Conservation (phyloP, 2,797 vertebrate species). For the Moxostoma hubbsi region DNA sequence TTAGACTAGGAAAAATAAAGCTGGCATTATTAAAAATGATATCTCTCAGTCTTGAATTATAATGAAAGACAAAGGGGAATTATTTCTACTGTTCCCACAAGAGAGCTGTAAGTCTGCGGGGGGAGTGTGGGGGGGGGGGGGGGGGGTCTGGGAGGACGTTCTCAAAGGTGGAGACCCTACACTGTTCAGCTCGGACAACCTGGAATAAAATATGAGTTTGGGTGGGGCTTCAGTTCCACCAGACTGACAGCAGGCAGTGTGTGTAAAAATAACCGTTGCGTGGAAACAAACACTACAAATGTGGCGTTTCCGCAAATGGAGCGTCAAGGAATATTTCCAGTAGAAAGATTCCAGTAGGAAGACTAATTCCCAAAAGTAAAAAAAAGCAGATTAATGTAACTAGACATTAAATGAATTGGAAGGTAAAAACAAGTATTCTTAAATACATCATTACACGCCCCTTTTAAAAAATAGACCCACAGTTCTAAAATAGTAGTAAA, state of each 20-base stretch:
- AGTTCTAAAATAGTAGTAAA: too few species aligned
- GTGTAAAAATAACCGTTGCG: constrained; percentile 36
- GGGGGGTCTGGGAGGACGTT: background rate
- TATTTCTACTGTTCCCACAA: constrained; percentile 35
- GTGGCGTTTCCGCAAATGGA: constrained; percentile 12
- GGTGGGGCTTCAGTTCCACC: constrained; percentile 30
- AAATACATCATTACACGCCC: too few species aligned
- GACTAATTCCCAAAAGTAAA: too few species aligned
- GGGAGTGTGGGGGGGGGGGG: too few species aligned
- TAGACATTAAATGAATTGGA: too few species aligned
- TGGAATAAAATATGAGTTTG: constrained; percentile 48
- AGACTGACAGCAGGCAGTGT: constrained; percentile 26
- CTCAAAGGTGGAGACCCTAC: background rate
- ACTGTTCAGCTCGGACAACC: constrained; percentile 42
- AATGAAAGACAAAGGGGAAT: constrained; percentile 51
- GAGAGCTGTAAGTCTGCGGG: constrained; percentile 1
- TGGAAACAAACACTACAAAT: constrained; percentile 42
- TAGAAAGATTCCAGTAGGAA: too few species aligned
- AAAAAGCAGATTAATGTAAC: too few species aligned
- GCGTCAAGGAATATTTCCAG: background rate
- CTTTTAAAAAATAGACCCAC: too few species aligned
- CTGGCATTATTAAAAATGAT: constrained; percentile 47
- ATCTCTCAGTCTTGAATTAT: constrained; percentile 47
- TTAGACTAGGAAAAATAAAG: constrained; percentile 43
- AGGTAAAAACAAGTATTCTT: too few species aligned